Conservation (phyloP, 2,888 invertebrate species). For the Ethmia dodecea region DNA sequence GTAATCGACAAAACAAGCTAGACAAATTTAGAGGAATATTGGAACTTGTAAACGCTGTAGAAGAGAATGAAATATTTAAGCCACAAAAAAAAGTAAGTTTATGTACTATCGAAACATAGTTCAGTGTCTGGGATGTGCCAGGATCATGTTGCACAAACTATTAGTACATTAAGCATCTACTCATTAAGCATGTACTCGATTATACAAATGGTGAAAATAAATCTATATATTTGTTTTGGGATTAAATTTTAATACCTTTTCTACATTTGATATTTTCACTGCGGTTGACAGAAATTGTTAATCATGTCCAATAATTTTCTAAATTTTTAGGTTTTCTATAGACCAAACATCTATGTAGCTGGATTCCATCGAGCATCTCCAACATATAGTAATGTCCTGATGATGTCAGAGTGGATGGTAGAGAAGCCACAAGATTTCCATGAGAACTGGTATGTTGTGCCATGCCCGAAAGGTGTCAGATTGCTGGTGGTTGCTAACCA, state of each 20-base stretch:
- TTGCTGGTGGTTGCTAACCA: constrained; percentile 87
- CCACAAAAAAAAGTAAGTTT: constrained; percentile 21
- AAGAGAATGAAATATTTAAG: constrained; percentile 24
- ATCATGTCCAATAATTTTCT: too few relatives aligned
- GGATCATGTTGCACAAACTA: too few relatives aligned
- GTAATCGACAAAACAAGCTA: constrained; percentile 58
- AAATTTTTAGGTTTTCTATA: constrained; percentile 46
- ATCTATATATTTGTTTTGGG: too few relatives aligned
- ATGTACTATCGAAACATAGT: too few relatives aligned
- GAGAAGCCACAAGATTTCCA: constrained; percentile 88
- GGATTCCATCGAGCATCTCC: constrained; percentile 49
- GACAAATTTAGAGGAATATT: constrained; percentile 74
- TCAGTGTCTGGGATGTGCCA: too few relatives aligned
- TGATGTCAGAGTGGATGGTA: constrained; percentile 96
- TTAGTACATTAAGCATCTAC: too few relatives aligned
- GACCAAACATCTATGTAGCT: constrained; percentile 60
- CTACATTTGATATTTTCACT: too few relatives aligned
- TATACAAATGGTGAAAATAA: too few relatives aligned
- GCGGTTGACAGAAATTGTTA: too few relatives aligned
- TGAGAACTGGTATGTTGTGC: constrained; percentile 83
- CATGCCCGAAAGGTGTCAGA: constrained; percentile 91
- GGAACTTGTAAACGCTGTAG: constrained; percentile 49
- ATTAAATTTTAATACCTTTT: too few relatives aligned
- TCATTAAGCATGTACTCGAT: too few relatives aligned
- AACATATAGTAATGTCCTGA: constrained; percentile 78